A percentile compares a stretch with the other conserved stretches of the same genome.
phyloP scores from a whole-genome alignment of 2,113 vertebrate species.

The Esox niger region DNA sequence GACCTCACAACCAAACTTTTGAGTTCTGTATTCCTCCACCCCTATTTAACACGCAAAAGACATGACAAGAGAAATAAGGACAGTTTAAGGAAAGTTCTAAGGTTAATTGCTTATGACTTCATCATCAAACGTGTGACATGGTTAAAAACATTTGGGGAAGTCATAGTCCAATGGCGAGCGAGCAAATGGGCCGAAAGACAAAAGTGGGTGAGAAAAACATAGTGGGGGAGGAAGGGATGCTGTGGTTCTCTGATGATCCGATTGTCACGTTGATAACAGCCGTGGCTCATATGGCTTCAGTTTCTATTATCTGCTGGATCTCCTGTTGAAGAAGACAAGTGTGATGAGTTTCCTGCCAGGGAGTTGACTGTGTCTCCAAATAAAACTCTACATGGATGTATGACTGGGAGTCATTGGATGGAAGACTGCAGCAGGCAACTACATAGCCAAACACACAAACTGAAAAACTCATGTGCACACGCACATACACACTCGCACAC shows the following conservation, averaged over 20 bases:
- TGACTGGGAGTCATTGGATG: conserved; percentile 41
- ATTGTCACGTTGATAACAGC: conserved; percentile 49
- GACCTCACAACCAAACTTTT: conserved; percentile 59
- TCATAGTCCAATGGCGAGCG: conserved; percentile 43
- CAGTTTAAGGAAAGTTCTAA: conserved; percentile 58
- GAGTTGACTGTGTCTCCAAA: conserved; percentile 54
- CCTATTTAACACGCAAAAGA: conserved; percentile 50
- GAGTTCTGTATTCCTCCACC: conserved; percentile 45
- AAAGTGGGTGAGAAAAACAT: conserved; percentile 22
- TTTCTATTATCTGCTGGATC: conserved; percentile 26
- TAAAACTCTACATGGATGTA: conserved; percentile 71
- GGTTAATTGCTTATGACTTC: conserved; percentile 61
- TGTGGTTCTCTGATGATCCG: conserved; percentile 46
- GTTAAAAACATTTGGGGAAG: conserved; percentile 41
- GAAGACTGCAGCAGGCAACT: neutral
- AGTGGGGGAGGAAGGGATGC: conserved; percentile 19
- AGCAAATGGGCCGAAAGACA: conserved; percentile 20
- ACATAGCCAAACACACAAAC: neutral
- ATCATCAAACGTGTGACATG: conserved; percentile 64
- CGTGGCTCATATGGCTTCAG: conserved; percentile 39
- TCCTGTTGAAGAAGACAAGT: conserved; percentile 28
- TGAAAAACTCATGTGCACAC: conserved; percentile 8
- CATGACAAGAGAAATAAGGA: conserved; percentile 57
- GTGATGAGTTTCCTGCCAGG: neutral
- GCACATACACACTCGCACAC: conserved; percentile 35